A percentile compares a stretch with the other conserved stretches of the same genome.
Evolutionary conservation across 2,888 invertebrate species (phyloP).

Genomic region (Clivina fossor): DNA sequence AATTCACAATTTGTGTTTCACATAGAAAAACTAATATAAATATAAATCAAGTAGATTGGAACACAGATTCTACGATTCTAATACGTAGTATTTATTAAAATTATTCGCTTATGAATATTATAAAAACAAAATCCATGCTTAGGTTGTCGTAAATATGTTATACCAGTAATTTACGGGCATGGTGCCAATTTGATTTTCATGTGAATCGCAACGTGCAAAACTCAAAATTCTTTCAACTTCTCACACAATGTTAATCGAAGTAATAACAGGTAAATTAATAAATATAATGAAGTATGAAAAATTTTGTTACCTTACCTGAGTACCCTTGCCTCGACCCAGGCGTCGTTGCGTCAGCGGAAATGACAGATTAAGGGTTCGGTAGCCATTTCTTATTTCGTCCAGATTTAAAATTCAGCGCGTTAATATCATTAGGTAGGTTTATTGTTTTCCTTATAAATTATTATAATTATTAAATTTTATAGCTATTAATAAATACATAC

Average conservation of each 20-base stretch:
- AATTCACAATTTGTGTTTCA: constrained; percentile 7
- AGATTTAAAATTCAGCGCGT: constrained; percentile 17
- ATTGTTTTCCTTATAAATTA: too few relatives aligned
- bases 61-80: not conserved
- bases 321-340: constrained; percentile 37
- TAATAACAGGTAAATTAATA: constrained; percentile 27
- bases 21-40: not conserved
- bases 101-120: too few relatives aligned
- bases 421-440: too few relatives aligned
- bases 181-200: constrained; percentile 15
- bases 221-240: constrained; percentile 2
- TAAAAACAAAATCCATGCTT: constrained; percentile 13
- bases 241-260: constrained; percentile 12
- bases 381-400: constrained; percentile 9
- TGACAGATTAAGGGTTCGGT: constrained; percentile 19
- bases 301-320: constrained; percentile 37
- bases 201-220: too few relatives aligned
- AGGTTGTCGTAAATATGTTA: constrained; percentile 26
- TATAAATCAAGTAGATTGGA: not conserved
- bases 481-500: too few relatives aligned
- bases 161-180: constrained; percentile 33
- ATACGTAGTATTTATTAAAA: not conserved
- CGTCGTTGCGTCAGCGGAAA: constrained; percentile 36
- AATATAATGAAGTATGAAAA: constrained; percentile 30
- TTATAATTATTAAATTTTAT: too few relatives aligned